A percentile compares a stretch with the other conserved stretches of the same genome.
Conservation (phyloP, 2,113 vertebrate genomes). For the Micromys minutus region DNA sequence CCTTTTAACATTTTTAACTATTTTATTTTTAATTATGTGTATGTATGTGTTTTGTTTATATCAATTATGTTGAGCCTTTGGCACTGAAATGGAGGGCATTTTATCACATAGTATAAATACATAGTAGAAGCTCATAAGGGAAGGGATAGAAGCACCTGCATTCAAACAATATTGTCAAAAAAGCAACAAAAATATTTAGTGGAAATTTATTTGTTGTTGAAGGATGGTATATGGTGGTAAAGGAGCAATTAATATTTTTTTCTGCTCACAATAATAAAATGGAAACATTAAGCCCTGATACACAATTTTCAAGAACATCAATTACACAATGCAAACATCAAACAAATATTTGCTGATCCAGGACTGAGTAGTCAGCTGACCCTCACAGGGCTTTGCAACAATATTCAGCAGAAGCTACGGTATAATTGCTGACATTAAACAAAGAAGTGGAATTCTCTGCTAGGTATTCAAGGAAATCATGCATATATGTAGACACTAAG, state of each 20-base stretch:
- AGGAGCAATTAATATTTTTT: neutral
- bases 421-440: conserved; percentile 96
- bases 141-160: neutral
- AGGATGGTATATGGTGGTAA: conserved; percentile 67
- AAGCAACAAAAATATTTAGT: conserved; percentile 71
- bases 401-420: conserved; percentile 96
- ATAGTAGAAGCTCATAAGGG: neutral
- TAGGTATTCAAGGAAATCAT: conserved; percentile 97
- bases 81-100: neutral
- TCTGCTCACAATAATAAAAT: conserved; percentile 61
- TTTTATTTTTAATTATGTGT: neutral
- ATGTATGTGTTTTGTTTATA: neutral
- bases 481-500: conserved; percentile 94
- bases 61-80: neutral
- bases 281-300: conserved; percentile 64
- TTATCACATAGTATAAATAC: neutral
- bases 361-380: conserved; percentile 44
- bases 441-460: conserved; percentile 92
- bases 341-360: conserved; percentile 64
- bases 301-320: conserved; percentile 55
- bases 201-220: conserved; percentile 58
- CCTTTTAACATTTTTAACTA: neutral
- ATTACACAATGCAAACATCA: conserved; percentile 71
- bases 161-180: conserved; percentile 72
- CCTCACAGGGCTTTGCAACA: conserved; percentile 93